A percentile compares a stretch with the other conserved stretches of the same genome.
Evolutionary conservation across 1,140 invertebrate genomes (phyloP).

Genomic region (Stegodyphus dumicola): DNA sequence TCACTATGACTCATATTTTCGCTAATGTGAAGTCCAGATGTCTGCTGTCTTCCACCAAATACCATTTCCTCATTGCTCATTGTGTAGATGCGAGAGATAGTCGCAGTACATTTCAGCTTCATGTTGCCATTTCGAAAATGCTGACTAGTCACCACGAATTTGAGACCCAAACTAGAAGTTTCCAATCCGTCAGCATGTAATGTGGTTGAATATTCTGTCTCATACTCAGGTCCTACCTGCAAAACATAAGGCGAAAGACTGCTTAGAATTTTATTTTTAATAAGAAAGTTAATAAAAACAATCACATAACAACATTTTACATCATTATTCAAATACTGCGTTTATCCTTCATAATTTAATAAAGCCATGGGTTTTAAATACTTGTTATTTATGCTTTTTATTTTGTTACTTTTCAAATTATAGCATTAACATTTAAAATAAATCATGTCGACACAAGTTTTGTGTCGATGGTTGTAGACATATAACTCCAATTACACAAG

Average conservation of each 20-base stretch:
- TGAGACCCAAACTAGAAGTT: slow-evolving; percentile 65
- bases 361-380: too few species aligned
- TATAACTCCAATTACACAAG: too few species aligned
- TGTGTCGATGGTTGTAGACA: too few species aligned
- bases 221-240: slow-evolving; percentile 63
- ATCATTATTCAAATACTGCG: too few species aligned
- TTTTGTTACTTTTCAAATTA: too few species aligned
- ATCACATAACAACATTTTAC: too few species aligned
- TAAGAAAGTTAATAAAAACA: neutral
- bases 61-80: slow-evolving; percentile 86
- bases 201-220: slow-evolving; percentile 64
- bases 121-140: slow-evolving; percentile 65
- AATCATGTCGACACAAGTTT: too few species aligned
- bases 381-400: too few species aligned
- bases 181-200: slow-evolving; percentile 65
- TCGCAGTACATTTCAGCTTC: slow-evolving; percentile 66
- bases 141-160: slow-evolving; percentile 64
- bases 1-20: slow-evolving; percentile 63
- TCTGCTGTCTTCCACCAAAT: slow-evolving; percentile 75
- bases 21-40: slow-evolving; percentile 68
- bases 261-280: neutral
- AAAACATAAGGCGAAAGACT: neutral
- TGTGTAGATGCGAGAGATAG: slow-evolving; percentile 80
- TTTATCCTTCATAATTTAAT: too few species aligned
- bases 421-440: too few species aligned